Base-by-base conservation (phyloP, 2,888 invertebrate species). In the Ecdyonurus torrentis region DNA sequence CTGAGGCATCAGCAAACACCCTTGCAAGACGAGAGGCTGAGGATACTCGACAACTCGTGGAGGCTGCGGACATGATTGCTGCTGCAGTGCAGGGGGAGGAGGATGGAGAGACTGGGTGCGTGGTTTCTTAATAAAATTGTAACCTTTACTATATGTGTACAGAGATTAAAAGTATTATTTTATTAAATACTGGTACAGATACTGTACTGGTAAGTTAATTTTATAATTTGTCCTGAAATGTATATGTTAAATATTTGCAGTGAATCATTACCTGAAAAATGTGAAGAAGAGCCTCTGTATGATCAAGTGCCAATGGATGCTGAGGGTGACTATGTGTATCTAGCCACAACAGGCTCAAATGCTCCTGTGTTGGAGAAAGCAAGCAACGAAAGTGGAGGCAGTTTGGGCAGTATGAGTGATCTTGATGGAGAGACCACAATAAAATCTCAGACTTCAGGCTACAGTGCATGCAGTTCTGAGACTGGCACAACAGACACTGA, bases 251-350 rank as follows among this genome's bases (percentile, higher is more conserved):
- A 10, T 37, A 15, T 37, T 37, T 37, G 15, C 37, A 37, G 37
- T 10, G 37, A 37, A 15, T 5, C 37, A 37, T 5, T 37, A 15
- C 37, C 37, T 37, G 37, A 5, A 10, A 37, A 5, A 15, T 15
- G 37, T 10, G 37, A 37, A 5, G 55, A 55, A 66, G 78, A 78
- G 67, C 78, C 77, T 37, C 78, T 79, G 68, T 80, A 80, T 67
- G 80, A 80, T 70, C 79, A 79, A 1, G 80, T 80, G 69, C 78
- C 69, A 10, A 74, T 77, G 63, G 74, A 74, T 66, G 70, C 71
- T 63, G 78, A 77, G 67, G 86, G 86, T 62, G 87, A 88, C 77
- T 87, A 87, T 72, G 86, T 87, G 67, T 86, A 86, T 70, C 84
- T 87, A 2, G 61, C 68, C 2, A 66, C 67, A 52, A 65, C 59